Conservation (phyloP, 1,140 invertebrate genomes). For the Sweltsa coloradensis region DNA sequence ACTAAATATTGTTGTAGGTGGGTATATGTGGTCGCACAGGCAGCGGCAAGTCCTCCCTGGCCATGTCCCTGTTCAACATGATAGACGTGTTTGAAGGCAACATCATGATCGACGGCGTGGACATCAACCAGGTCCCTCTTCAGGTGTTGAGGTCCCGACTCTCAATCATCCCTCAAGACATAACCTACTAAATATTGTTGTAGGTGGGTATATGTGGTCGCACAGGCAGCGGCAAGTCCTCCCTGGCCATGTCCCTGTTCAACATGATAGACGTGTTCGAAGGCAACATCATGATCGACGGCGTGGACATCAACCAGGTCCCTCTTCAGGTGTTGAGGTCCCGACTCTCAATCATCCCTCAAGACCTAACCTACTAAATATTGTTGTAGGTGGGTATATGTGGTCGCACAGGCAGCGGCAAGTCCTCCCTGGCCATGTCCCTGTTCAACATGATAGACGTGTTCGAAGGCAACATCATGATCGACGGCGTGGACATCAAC, state of each 20-base stretch:
- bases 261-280: slow-evolving; percentile 44
- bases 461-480: slow-evolving; percentile 44
- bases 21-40: slow-evolving; percentile 70
- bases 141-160: slow-evolving; percentile 48
- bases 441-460: slow-evolving; percentile 52
- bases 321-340: slow-evolving; percentile 55
- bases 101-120: slow-evolving; percentile 53
- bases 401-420: slow-evolving; percentile 67
- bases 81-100: slow-evolving; percentile 45
- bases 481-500: slow-evolving; percentile 53
- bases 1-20: too few species aligned
- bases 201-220: slow-evolving; percentile 70
- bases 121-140: slow-evolving; percentile 51
- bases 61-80: slow-evolving; percentile 54
- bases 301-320: slow-evolving; percentile 46
- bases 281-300: slow-evolving; percentile 58
- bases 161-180: slow-evolving; percentile 51
- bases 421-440: slow-evolving; percentile 59
- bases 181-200: too few species aligned
- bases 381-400: slow-evolving; percentile 74
- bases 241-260: slow-evolving; percentile 54
- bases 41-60: slow-evolving; percentile 65
- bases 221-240: slow-evolving; percentile 70
- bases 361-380: too few species aligned
- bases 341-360: slow-evolving; percentile 45